Evolutionary conservation across 1,140 invertebrate genomes (phyloP), one percentile per base, ranked within the genome.

Genomic region (Drosophila pruinosa): DNA sequence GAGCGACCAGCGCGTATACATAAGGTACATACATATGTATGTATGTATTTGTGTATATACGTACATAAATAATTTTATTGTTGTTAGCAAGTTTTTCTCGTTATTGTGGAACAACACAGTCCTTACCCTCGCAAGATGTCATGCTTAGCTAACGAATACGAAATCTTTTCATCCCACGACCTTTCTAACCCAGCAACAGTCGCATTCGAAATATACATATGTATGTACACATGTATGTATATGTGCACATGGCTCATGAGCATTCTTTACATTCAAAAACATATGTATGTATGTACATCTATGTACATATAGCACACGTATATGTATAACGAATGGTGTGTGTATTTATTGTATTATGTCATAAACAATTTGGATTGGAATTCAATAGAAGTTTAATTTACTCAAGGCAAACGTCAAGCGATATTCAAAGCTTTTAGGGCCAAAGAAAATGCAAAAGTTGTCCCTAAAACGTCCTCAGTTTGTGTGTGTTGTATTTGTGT

Each of bases 401-500:
- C 56, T 83, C 59, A 71, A 82, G 70, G 74, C 78, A 61, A 81
- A 54, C 52, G 62, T 67, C 34, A 39, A 41, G 52, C 48, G 36
- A 61, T 38, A 24, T 48, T 47, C 17, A 62, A 54, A 73, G 72
- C 80, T 71, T 54, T 41, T 54, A 47, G 48, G 57, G 50, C 57
- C 74, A 74, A 77, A 85, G 81, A 77, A 86, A 86, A 88, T 86
- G 70, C 81, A 86, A 78, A 74, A 86, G 77, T 73, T 83, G 81
- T 39, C 78, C 78, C 70, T 70, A 78, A 74, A 82, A 64, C 82
- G 78, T 71, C 78, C 41, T 21, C 54, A 28, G 26, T 50, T 24
- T 68, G 45, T 39, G 39, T 61, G 54, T 38, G 43, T 63, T 41
- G 36, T 41, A 4, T 68, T 53, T 34, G 38, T 53, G 56, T 75